A percentile compares a stretch with the other conserved stretches of the same genome.
Conservation (phyloP, 2,113 vertebrate genomes). For the Hucho hucho region DNA sequence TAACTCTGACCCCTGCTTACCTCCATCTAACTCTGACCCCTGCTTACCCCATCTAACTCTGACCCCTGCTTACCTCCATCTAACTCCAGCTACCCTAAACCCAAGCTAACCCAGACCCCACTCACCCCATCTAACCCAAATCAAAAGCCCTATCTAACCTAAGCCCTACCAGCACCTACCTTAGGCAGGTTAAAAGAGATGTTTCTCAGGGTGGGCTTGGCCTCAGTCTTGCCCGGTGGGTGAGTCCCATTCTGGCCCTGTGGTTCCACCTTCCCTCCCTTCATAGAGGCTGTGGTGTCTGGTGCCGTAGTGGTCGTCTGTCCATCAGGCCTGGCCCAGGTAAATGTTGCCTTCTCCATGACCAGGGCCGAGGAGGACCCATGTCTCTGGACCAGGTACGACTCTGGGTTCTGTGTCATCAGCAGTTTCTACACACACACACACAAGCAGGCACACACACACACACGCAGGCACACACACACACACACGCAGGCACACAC, state of each 20-base stretch:
- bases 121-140: neutral
- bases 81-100: neutral
- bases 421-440: slow-evolving; percentile 74
- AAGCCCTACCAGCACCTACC: slow-evolving; percentile 54
- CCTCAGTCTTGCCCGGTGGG: neutral
- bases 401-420: slow-evolving; percentile 70
- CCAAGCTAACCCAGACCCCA: neutral
- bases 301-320: neutral
- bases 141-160: neutral
- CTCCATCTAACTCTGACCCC: too few species aligned
- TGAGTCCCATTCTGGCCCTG: neutral
- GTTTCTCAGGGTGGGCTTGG: slow-evolving; percentile 57
- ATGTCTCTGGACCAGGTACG: slow-evolving; percentile 69
- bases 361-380: slow-evolving; percentile 66
- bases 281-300: slow-evolving; percentile 3
- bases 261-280: neutral
- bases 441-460: neutral
- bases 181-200: slow-evolving; percentile 77
- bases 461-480: neutral
- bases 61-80: too few species aligned
- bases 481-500: neutral
- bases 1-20: too few species aligned
- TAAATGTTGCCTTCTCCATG: slow-evolving; percentile 77
- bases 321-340: slow-evolving; percentile 62
- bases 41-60: too few species aligned